Conservation (phyloP, 2,797 vertebrate species). For the Arremon aurantiirostris region DNA sequence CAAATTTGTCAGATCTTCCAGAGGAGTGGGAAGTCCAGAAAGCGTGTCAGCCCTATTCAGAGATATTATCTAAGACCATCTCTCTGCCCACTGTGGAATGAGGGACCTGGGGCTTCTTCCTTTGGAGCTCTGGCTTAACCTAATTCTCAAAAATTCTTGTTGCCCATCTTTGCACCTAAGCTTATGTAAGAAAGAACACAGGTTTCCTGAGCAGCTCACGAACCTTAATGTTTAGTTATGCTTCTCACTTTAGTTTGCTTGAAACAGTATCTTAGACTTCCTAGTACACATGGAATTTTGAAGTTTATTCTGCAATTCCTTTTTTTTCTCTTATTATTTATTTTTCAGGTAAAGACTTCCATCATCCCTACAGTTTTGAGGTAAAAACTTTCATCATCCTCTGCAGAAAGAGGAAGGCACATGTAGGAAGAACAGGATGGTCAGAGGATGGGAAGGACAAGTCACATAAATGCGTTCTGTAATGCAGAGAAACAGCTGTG, state of each 20-base stretch:
- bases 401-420: background rate
- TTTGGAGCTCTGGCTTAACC: background rate
- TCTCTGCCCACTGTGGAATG: background rate
- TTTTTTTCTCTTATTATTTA: background rate
- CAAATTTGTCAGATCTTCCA: background rate
- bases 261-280: background rate
- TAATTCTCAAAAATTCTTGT: background rate
- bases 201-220: background rate
- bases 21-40: background rate
- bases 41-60: background rate
- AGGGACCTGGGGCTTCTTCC: background rate
- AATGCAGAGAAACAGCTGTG: background rate
- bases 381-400: background rate
- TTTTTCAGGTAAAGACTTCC: background rate
- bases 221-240: background rate
- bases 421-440: background rate
- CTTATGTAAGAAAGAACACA: background rate
- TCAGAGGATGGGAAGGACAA: background rate
- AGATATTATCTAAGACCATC: background rate
- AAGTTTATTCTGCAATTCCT: background rate
- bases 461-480: background rate
- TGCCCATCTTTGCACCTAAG: background rate
- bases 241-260: background rate
- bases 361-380: background rate
- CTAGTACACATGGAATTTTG: background rate